These are phyloP conservation scores for Plotosus lineatus DNA, from an alignment of 2,113 vertebrate genomes.

Conservation along the genomic window DNA sequence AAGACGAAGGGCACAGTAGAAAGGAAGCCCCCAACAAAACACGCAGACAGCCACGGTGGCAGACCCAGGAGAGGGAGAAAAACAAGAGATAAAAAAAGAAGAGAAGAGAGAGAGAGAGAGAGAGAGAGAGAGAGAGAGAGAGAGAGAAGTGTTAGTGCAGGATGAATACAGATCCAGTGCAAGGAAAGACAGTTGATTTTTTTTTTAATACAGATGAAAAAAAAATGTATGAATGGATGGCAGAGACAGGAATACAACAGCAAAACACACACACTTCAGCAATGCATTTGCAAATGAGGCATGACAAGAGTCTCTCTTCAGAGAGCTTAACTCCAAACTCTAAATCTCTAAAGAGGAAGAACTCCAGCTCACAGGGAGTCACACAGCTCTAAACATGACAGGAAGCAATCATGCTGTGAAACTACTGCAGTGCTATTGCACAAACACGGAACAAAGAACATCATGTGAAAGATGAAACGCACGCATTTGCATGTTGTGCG, in stretches of 20 bases:
- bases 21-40: slow-evolving; percentile 31
- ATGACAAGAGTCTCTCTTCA: background rate
- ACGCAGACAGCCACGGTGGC: slow-evolving; percentile 43
- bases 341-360: background rate
- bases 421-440: background rate
- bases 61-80: slow-evolving; percentile 34
- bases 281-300: background rate
- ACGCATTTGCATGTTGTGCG: background rate
- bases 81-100: slow-evolving; percentile 34
- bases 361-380: background rate
- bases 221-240: background rate
- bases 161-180: slow-evolving; percentile 38
- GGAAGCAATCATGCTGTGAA: background rate
- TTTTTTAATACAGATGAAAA: background rate
- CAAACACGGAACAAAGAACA: background rate
- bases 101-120: background rate
- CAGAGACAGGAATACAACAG: background rate
- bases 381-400: background rate
- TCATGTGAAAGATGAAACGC: background rate
- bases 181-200: slow-evolving; percentile 9
- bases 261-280: background rate
- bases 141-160: slow-evolving; percentile 34
- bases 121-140: slow-evolving; percentile 35
- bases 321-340: background rate
- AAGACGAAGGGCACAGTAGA: slow-evolving; percentile 26